Base-by-base conservation (phyloP, 2,797 vertebrate genomes). In the Setipinna tenuifilis region DNA sequence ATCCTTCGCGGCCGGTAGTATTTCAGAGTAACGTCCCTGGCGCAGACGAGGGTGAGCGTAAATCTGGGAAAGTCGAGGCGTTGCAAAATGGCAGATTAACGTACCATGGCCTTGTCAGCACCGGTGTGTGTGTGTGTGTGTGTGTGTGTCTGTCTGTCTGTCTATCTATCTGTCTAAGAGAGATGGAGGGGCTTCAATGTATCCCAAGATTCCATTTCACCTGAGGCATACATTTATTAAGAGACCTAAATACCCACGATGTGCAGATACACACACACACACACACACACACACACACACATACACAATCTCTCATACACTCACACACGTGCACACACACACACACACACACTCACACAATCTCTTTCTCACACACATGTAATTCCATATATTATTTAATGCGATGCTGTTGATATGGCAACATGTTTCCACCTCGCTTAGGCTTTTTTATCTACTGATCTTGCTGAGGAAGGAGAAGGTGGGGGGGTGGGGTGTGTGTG, bases 71-170 rank as follows among this genome's bases (percentile, higher is more conserved):
- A 75, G 65, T 75, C 68, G 3, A 14, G 68, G 68, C 31, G 31
- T 75, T 35, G 31, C 28, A 75, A 28, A 75, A 0, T 75, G 68
- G 68, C 68, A 75, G 68, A 75, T 75, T 75, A 75, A 75, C 68
- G 68, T 35, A 46, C 50, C 80, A 12, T 50, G 21, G 80, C 80
- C 80, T 82, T 54, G 44, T 54, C 80, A 82, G 44, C 68, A 75
- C 85, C 92, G 89, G 91, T 87, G 87, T 89, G 89, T 91, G 85
- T 88, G 82, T 90, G 83, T 89, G 50, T 91, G 68, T 87, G 89
- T 89, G 62, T 12, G 23, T 12, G 23, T 12, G 9, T 14, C n/a
- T 14, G 28, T 35, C 28, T 17, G 68, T 54, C 50, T 54, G 7
- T 54, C 50, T 54, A 7, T 54, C 50, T 14, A 7, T 54, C 50